A percentile compares a stretch with the other conserved stretches of the same genome.
Evolutionary conservation across 2,888 invertebrate species (phyloP).

Genomic region (Abrostola tripartita): DNA sequence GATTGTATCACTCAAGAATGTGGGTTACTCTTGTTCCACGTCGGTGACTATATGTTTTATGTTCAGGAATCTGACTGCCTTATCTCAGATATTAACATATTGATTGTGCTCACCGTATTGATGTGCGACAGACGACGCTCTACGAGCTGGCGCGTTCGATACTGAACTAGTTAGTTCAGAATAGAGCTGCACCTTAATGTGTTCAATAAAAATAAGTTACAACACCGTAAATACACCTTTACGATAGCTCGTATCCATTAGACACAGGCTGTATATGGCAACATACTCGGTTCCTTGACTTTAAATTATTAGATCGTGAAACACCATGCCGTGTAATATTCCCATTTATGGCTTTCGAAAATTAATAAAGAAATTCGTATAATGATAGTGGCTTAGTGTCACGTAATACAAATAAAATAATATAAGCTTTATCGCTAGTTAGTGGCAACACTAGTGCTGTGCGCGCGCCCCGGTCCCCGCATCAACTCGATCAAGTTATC

Average conservation of each 20-base stretch:
- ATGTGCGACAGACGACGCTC: conserved; percentile 75
- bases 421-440: conserved; percentile 59
- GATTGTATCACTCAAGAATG: conserved; percentile 79
- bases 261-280: conserved; percentile 61
- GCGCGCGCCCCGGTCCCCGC: conserved; percentile 60
- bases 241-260: conserved; percentile 68
- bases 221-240: conserved; percentile 73
- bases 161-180: conserved; percentile 69
- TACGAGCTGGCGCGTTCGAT: conserved; percentile 55
- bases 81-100: conserved; percentile 86
- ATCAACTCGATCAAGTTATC: conserved; percentile 83
- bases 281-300: conserved; percentile 62
- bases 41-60: conserved; percentile 77
- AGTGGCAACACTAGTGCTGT: conserved; percentile 66
- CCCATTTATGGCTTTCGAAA: conserved; percentile 56
- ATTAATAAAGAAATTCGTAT: conserved; percentile 59
- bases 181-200: conserved; percentile 68
- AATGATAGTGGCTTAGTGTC: conserved; percentile 37
- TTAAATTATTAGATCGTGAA: conserved; percentile 72
- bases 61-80: conserved; percentile 80
- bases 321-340: conserved; percentile 57
- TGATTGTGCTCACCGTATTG: conserved; percentile 84
- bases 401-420: conserved; percentile 50
- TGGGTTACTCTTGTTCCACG: conserved; percentile 77
- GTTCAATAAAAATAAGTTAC: conserved; percentile 72